Evolutionary conservation across 2,797 vertebrate species (phyloP).

Genomic region (Hybognathus amarus): DNA sequence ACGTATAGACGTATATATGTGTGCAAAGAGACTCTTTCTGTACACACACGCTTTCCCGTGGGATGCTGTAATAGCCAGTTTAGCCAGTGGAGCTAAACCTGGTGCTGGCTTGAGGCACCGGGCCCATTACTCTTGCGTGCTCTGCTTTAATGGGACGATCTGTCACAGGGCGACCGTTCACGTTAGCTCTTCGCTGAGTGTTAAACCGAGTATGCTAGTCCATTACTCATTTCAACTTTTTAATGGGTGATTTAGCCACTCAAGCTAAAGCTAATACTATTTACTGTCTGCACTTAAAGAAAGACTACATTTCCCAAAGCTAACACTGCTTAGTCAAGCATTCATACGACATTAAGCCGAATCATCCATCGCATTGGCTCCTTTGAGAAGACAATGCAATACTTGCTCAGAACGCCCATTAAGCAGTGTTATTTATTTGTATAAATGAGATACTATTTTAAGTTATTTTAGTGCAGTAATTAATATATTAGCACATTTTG

Average conservation of each 20-base stretch:
- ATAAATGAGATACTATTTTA: background rate
- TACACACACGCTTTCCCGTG: conserved; percentile 33
- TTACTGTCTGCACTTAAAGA: conserved; percentile 20
- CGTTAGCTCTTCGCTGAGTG: conserved; percentile 39
- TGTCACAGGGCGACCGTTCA: conserved; percentile 35
- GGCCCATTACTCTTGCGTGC: conserved; percentile 51
- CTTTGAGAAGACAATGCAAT: background rate
- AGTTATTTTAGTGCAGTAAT: too few relatives aligned
- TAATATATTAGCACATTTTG: too few relatives aligned
- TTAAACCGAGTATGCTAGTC: conserved; percentile 37
- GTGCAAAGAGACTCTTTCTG: conserved; percentile 29
- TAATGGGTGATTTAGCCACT: conserved; percentile 36
- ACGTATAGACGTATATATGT: conserved; percentile 2
- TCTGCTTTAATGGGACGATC: conserved; percentile 50
- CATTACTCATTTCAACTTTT: conserved; percentile 33
- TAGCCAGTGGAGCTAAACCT: conserved; percentile 49
- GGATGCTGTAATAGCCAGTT: conserved; percentile 35
- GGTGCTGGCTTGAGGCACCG: conserved; percentile 7
- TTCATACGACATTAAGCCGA: background rate
- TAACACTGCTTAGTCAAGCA: background rate
- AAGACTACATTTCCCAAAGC: conserved; percentile 11
- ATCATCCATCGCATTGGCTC: background rate
- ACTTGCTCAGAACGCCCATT: background rate
- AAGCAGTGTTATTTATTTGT: too few relatives aligned
- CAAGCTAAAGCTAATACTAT: conserved; percentile 43